phyloP scores from a whole-genome alignment of 2,888 invertebrate genomes.

The Dermolepida albohirtum region DNA sequence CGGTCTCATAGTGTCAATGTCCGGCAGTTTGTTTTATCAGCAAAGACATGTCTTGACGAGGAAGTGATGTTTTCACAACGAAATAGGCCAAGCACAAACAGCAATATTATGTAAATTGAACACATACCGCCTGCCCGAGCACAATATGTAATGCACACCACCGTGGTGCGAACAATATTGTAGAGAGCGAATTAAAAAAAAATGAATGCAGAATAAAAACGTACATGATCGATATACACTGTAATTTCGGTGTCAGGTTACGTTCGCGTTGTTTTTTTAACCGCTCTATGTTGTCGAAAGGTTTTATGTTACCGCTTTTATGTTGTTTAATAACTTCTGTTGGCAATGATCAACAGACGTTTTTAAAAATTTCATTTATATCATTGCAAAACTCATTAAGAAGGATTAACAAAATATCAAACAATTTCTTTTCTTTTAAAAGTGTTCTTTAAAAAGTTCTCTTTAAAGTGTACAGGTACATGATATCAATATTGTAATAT shows the following conservation, averaged over 20 bases:
- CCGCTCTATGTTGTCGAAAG: not conserved
- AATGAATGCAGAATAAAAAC: slow-evolving; percentile 3
- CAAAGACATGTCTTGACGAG: slow-evolving; percentile 27
- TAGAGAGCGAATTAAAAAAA: slow-evolving; percentile 1
- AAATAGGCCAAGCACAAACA: slow-evolving; percentile 34
- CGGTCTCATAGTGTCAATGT: slow-evolving; percentile 34
- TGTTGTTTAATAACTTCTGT: not conserved
- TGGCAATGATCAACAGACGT: not conserved
- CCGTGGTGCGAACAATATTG: slow-evolving; percentile 4
- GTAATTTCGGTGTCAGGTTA: slow-evolving; percentile 11
- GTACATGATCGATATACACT: slow-evolving; percentile 14
- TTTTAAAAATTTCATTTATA: not conserved
- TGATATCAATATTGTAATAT: too few species aligned
- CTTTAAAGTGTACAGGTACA: too few species aligned
- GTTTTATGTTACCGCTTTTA: not conserved
- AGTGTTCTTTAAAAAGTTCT: too few species aligned
- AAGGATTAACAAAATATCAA: too few species aligned
- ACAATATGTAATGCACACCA: slow-evolving; percentile 27
- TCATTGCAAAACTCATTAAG: too few species aligned
- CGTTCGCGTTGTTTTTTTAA: slow-evolving; percentile 7
- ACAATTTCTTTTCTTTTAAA: too few species aligned
- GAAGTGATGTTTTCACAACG: slow-evolving; percentile 18
- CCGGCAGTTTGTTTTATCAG: slow-evolving; percentile 39
- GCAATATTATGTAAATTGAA: slow-evolving; percentile 22
- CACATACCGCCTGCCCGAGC: slow-evolving; percentile 4